Base-by-base conservation (phyloP, 2,888 invertebrate species). In the Orthosia incerta region DNA sequence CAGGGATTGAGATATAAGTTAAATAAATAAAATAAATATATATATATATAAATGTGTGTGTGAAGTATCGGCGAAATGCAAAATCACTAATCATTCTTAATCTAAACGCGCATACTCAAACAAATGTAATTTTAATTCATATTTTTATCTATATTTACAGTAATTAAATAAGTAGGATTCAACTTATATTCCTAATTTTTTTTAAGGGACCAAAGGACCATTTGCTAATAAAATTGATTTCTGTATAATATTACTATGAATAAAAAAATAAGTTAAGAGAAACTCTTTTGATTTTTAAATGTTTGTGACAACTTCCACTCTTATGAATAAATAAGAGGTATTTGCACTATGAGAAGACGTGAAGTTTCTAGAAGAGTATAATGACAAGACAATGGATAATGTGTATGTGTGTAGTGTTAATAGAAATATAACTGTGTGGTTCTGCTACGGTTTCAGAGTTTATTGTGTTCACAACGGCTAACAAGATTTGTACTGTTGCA, bases 91-190 rank as follows among this genome's bases (percentile, higher is more conserved):
- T 64, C 18, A 74, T 73, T 65, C 71, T 59, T 70, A 74, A 74
- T 67, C 48, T 74, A 67, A 80, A 62, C 74, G 69, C 74, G 59
- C 60, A 80, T 69, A 72, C 62, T 63, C 63, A 63, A 70, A 61
- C 63, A 72, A 69, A 69, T 75, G 57, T 79, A 68, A 79, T 79
- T 82, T 84, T 63, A 74, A 78, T 76, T 76, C 68, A 79, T 76
- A 71, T 72, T 74, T 87, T 83, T 78, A 79, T 80, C 80, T 88
- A 86, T 90, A 91, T 89, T 87, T 91, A 92, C 90, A 90, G 81
- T 71, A 75, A 74, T 86, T 87, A 90, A 87, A 80, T 85, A 89
- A 85, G 81, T 88, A 88, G 89, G 82, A 88, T 83, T 89, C 87
- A 85, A 87, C 89, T 90, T 91, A 91, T 81, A 84, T 83, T 83